These are phyloP conservation scores for Melanotaenia trifasciata DNA, from an alignment of 2,797 vertebrate genomes.

Conservation along the genomic window DNA sequence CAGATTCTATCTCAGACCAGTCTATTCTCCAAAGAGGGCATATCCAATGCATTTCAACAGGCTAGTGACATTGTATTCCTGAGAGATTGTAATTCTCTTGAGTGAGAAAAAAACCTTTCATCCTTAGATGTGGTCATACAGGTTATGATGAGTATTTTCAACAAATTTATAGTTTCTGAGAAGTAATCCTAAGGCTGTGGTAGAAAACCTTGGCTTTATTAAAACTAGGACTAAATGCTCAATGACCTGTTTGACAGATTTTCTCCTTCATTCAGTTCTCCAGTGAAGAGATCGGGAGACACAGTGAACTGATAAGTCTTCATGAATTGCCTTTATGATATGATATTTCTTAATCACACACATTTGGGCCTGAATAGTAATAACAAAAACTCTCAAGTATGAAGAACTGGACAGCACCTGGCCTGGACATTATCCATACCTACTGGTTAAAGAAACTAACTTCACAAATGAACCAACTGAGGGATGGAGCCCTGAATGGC, in stretches of 20 bases:
- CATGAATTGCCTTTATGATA: not conserved
- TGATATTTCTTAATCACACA: not conserved
- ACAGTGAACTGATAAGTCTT: not conserved
- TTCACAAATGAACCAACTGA: too few relatives aligned
- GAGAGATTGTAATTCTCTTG: conserved; percentile 15
- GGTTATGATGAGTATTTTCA: conserved; percentile 11
- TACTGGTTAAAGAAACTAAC: too few relatives aligned
- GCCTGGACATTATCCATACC: too few relatives aligned
- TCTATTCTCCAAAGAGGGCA: conserved; percentile 15
- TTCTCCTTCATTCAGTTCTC: not conserved
- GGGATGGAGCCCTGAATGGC: too few relatives aligned
- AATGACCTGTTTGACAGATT: conserved; percentile 15
- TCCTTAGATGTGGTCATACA: not conserved
- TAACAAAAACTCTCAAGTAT: not conserved
- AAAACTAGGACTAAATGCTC: not conserved
- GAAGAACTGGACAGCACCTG: too few relatives aligned
- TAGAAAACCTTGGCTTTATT: not conserved
- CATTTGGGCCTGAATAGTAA: not conserved
- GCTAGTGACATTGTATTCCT: conserved; percentile 9
- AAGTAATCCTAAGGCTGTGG: not conserved
- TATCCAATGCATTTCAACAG: conserved; percentile 20
- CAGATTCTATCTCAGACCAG: conserved; percentile 16
- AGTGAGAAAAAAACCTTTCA: conserved; percentile 15
- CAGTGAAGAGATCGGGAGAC: not conserved
- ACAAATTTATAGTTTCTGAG: not conserved